phyloP scores from a whole-genome alignment of 2,888 invertebrate genomes.

The Dryococelus australis region DNA sequence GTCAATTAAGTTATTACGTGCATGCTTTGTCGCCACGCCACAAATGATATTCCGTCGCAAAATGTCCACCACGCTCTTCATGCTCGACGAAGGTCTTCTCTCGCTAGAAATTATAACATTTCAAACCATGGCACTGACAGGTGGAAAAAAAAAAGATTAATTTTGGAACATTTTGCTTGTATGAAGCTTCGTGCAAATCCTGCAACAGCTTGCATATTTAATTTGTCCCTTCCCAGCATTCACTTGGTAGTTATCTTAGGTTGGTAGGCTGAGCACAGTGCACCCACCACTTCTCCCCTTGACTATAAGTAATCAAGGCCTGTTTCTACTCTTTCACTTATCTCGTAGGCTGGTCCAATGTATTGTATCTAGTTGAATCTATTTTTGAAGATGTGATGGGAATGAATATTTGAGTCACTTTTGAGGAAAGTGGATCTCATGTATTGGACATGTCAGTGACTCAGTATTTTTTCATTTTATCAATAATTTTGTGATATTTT shows the following conservation, averaged over 20 bases:
- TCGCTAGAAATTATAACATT: neutral
- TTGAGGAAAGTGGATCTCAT: conserved; percentile 48
- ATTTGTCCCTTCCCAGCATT: conserved; percentile 41
- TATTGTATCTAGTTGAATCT: conserved; percentile 47
- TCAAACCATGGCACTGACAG: neutral
- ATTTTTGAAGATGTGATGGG: conserved; percentile 48
- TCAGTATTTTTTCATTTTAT: conserved; percentile 64
- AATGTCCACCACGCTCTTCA: neutral
- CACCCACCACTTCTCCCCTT: conserved; percentile 42
- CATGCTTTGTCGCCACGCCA: neutral
- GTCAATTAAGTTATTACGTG: conserved; percentile 36
- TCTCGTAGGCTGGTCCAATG: conserved; percentile 50
- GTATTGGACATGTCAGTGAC: conserved; percentile 58
- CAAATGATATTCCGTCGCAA: conserved; percentile 10
- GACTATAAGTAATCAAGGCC: conserved; percentile 44
- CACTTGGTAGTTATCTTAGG: neutral
- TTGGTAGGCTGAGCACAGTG: neutral
- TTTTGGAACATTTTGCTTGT: conserved; percentile 40
- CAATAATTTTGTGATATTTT: conserved; percentile 65
- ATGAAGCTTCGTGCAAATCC: conserved; percentile 45
- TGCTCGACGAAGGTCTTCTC: neutral
- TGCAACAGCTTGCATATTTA: conserved; percentile 45
- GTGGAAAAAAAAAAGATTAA: neutral
- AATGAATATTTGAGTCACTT: conserved; percentile 46
- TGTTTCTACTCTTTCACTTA: conserved; percentile 46